phyloP scores from a whole-genome alignment of 2,888 invertebrate species.

The Dolomedes plantarius region DNA sequence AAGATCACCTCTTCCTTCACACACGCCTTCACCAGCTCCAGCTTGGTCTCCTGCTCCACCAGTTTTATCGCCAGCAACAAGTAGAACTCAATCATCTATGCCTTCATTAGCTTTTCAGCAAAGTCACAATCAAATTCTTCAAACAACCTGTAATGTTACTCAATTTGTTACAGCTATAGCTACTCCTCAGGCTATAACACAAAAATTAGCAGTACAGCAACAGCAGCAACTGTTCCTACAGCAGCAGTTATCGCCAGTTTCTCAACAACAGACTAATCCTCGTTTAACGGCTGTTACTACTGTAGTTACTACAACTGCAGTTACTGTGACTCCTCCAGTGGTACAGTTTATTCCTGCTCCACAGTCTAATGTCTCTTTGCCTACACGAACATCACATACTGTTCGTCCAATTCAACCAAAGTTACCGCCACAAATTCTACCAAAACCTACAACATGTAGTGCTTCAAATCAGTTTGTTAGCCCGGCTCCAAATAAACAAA shows the following conservation, averaged over 20 bases:
- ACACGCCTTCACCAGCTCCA: slow-evolving; percentile 68
- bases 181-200: slow-evolving; percentile 41
- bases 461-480: slow-evolving; percentile 64
- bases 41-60: slow-evolving; percentile 65
- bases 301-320: slow-evolving; percentile 36
- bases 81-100: slow-evolving; percentile 33
- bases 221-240: neutral
- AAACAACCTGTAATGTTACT: slow-evolving; percentile 56
- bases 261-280: slow-evolving; percentile 32
- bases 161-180: slow-evolving; percentile 62
- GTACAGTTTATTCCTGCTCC: slow-evolving; percentile 65
- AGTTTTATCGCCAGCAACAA: slow-evolving; percentile 51
- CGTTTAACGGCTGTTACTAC: slow-evolving; percentile 36
- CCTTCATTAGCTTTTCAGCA: slow-evolving; percentile 64
- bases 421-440: slow-evolving; percentile 77
- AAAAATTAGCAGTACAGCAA: slow-evolving; percentile 56
- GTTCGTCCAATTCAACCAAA: slow-evolving; percentile 79
- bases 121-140: slow-evolving; percentile 60
- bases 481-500: slow-evolving; percentile 54
- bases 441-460: slow-evolving; percentile 74
- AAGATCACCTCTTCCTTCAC: slow-evolving; percentile 67
- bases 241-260: slow-evolving; percentile 39
- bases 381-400: slow-evolving; percentile 77
- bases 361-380: slow-evolving; percentile 34
- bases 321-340: slow-evolving; percentile 34